phyloP scores from a whole-genome alignment of 2,888 invertebrate genomes.

The Julus scanicus region DNA sequence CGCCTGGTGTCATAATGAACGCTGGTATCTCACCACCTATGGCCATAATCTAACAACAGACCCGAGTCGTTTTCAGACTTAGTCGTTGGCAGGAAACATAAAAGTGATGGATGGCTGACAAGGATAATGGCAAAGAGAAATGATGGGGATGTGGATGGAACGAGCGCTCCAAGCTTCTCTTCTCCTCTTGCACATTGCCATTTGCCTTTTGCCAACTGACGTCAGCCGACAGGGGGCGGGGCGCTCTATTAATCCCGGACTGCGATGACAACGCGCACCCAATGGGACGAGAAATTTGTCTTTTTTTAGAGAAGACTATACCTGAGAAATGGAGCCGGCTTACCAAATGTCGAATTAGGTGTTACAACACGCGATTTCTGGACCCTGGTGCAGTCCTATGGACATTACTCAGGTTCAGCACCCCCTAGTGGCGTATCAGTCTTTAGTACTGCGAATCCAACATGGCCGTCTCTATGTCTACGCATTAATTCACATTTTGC shows the following conservation, averaged over 20 bases:
- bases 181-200: not conserved
- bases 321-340: not conserved
- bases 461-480: no score
- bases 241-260: not conserved
- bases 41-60: constrained; percentile 55
- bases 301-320: not conserved
- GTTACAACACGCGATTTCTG: not conserved
- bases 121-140: constrained; percentile 56
- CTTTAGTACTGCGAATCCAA: no score
- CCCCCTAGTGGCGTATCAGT: not conserved
- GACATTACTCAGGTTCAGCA: not conserved
- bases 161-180: not conserved
- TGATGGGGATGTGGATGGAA: constrained; percentile 36
- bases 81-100: constrained; percentile 57
- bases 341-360: not conserved
- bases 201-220: constrained; percentile 37
- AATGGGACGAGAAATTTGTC: not conserved
- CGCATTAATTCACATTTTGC: no score
- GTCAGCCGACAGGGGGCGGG: constrained; percentile 30
- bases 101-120: constrained; percentile 57
- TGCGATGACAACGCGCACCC: constrained; percentile 7
- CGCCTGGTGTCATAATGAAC: constrained; percentile 53
- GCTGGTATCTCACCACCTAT: constrained; percentile 55
- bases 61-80: constrained; percentile 56
- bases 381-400: not conserved